Conservation (phyloP, 2,888 invertebrate genomes). For the Dione vanillae region DNA sequence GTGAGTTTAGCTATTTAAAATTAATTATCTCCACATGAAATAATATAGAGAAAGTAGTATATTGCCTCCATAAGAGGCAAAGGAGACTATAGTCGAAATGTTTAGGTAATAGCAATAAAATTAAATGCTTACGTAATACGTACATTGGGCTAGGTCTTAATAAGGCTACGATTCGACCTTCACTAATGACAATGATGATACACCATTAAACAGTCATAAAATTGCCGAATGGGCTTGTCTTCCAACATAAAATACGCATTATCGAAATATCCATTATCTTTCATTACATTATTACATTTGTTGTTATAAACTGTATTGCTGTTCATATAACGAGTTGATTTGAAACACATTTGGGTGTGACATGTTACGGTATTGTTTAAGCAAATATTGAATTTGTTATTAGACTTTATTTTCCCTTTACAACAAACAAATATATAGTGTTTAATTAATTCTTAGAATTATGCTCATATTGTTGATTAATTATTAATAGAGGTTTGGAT, state of each 20-base stretch:
- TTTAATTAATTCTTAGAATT: slow-evolving; percentile 35
- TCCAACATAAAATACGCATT: slow-evolving; percentile 23
- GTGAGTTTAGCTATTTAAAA: background rate
- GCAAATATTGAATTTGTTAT: slow-evolving; percentile 39
- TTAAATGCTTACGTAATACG: slow-evolving; percentile 20
- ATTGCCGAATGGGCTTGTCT: slow-evolving; percentile 19
- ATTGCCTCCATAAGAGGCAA: background rate
- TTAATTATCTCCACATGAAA: background rate
- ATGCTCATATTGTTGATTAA: slow-evolving; percentile 9
- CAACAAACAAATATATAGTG: slow-evolving; percentile 26
- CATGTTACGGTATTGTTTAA: slow-evolving; percentile 34
- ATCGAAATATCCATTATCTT: slow-evolving; percentile 21
- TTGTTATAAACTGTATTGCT: slow-evolving; percentile 10
- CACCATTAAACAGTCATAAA: slow-evolving; percentile 25
- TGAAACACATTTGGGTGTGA: slow-evolving; percentile 29
- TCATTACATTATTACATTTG: slow-evolving; percentile 20
- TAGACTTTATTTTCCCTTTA: slow-evolving; percentile 39
- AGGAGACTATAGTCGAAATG: background rate
- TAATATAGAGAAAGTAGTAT: background rate
- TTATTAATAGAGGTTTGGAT: slow-evolving; percentile 23
- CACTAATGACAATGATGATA: slow-evolving; percentile 16
- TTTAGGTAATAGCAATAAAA: slow-evolving; percentile 2
- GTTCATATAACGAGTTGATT: slow-evolving; percentile 26
- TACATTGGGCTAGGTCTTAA: slow-evolving; percentile 31
- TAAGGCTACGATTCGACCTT: slow-evolving; percentile 25